Evolutionary conservation across 2,888 invertebrate genomes (phyloP).

Genomic region (Parelbella ahira): DNA sequence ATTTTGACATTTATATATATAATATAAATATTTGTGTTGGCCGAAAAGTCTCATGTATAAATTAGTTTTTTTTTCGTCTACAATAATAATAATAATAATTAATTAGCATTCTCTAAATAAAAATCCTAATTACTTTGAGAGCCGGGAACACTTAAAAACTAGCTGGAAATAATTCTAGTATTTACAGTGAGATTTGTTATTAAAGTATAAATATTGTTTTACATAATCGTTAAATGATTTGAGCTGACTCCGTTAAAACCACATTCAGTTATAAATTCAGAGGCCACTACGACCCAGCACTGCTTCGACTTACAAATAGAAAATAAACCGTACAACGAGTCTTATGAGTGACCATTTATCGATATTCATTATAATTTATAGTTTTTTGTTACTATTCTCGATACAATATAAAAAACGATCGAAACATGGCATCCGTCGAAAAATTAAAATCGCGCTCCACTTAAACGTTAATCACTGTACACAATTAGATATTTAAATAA

Average conservation of each 20-base stretch:
- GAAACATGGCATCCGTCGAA: constrained; percentile 55
- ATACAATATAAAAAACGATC: constrained; percentile 37
- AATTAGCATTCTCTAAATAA: constrained; percentile 62
- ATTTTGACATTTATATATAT: constrained; percentile 49
- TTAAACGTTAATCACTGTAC: constrained; percentile 55
- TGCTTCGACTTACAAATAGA: constrained; percentile 41
- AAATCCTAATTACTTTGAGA: constrained; percentile 75
- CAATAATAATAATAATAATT: constrained; percentile 35
- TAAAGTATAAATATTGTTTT: constrained; percentile 71
- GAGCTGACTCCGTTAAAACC: constrained; percentile 67
- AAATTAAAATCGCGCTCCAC: too few species aligned
- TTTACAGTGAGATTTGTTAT: constrained; percentile 70
- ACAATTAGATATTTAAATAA: constrained; percentile 60
- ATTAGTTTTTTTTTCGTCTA: constrained; percentile 57
- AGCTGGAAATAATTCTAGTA: constrained; percentile 64
- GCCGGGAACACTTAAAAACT: constrained; percentile 75
- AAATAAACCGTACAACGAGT: too few species aligned
- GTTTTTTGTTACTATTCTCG: constrained; percentile 34
- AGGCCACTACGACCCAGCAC: constrained; percentile 38
- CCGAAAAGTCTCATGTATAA: constrained; percentile 70
- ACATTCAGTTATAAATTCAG: constrained; percentile 39
- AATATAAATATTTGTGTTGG: constrained; percentile 69
- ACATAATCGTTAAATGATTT: constrained; percentile 74
- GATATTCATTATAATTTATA: too few species aligned
- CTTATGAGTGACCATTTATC: too few species aligned